A percentile compares a stretch with the other conserved stretches of the same genome.
Evolutionary conservation across 2,888 invertebrate genomes (phyloP).

Genomic region (Aphidius colemani): DNA sequence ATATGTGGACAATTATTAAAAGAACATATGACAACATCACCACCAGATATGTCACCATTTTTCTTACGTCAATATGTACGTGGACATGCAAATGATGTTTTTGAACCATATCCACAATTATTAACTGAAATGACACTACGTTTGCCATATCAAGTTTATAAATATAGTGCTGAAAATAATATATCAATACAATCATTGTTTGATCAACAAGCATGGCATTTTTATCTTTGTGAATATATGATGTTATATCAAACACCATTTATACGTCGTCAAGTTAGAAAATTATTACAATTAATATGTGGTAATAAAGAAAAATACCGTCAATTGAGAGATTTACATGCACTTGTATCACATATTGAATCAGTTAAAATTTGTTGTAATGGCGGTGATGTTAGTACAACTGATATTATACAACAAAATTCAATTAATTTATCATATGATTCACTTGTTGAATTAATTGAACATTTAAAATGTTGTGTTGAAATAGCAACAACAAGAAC

Average conservation of each 20-base stretch:
- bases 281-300: slow-evolving; percentile 88
- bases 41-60: slow-evolving; percentile 95
- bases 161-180: slow-evolving; percentile 63
- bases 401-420: slow-evolving; percentile 52
- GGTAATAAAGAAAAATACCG: slow-evolving; percentile 96
- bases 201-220: slow-evolving; percentile 71
- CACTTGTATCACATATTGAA: slow-evolving; percentile 85
- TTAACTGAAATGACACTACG: slow-evolving; percentile 93
- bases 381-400: slow-evolving; percentile 63
- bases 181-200: slow-evolving; percentile 50
- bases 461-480: slow-evolving; percentile 90
- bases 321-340: slow-evolving; percentile 90
- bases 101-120: slow-evolving; percentile 92
- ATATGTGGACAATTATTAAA: slow-evolving; percentile 76
- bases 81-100: slow-evolving; percentile 87
- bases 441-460: slow-evolving; percentile 90
- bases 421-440: slow-evolving; percentile 77
- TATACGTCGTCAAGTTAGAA: slow-evolving; percentile 87
- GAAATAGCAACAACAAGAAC: slow-evolving; percentile 91
- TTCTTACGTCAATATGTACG: slow-evolving; percentile 92
- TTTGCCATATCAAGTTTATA: slow-evolving; percentile 91
- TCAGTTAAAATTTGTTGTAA: slow-evolving; percentile 64
- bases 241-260: slow-evolving; percentile 92
- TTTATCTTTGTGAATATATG: slow-evolving; percentile 89
- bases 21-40: slow-evolving; percentile 77